Conservation (phyloP, 2,888 invertebrate genomes). For the Chaetogeoica ovagalla region DNA sequence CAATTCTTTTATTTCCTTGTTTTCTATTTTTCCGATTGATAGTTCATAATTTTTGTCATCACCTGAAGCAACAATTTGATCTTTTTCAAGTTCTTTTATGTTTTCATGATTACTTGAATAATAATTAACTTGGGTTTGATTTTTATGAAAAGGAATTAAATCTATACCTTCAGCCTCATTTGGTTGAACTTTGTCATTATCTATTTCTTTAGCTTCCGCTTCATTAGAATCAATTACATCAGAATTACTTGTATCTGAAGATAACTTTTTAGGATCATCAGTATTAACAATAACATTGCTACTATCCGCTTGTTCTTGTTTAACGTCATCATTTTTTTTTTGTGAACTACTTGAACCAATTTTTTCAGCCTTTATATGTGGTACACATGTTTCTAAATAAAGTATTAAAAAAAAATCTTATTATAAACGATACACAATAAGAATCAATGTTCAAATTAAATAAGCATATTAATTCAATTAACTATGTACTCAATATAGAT, state of each 20-base stretch:
- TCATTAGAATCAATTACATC: slow-evolving; percentile 41
- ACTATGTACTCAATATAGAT: too few species aligned
- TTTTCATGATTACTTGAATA: background rate
- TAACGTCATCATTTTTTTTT: slow-evolving; percentile 36
- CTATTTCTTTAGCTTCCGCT: slow-evolving; percentile 59
- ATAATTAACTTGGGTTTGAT: background rate
- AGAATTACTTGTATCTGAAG: slow-evolving; percentile 17
- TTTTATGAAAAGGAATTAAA: background rate
- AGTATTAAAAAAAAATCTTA: background rate
- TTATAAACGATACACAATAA: too few species aligned
- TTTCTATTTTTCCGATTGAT: slow-evolving; percentile 47
- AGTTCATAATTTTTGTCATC: background rate
- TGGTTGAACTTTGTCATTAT: slow-evolving; percentile 59
- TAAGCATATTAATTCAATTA: too few species aligned
- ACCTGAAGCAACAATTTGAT: background rate
- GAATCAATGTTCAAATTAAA: too few species aligned
- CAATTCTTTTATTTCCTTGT: slow-evolving; percentile 59
- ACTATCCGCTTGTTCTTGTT: slow-evolving; percentile 25
- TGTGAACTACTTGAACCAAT: background rate
- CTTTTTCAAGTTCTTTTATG: background rate
- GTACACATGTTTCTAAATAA: slow-evolving; percentile 41
- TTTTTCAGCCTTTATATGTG: slow-evolving; percentile 19
- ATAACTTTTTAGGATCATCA: slow-evolving; percentile 18
- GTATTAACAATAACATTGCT: background rate
- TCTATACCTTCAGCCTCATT: slow-evolving; percentile 58